A percentile compares a stretch with the other conserved stretches of the same genome.
Conservation (phyloP, 2,113 vertebrate species). For the Hystrix brachyura region DNA sequence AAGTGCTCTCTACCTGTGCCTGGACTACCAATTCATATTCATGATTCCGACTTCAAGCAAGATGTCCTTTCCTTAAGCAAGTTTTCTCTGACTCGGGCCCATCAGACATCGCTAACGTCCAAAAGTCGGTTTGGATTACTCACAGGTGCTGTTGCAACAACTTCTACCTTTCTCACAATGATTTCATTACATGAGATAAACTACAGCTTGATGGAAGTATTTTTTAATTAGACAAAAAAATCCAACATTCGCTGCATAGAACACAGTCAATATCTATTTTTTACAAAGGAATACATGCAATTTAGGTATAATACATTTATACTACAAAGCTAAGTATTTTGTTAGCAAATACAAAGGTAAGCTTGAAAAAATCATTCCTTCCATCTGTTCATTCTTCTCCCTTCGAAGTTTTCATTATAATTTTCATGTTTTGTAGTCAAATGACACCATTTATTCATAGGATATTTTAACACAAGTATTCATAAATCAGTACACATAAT, state of each 20-base stretch:
- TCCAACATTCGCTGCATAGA: not conserved
- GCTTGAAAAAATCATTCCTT: not conserved
- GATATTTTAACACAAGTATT: not conserved
- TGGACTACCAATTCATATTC: not conserved
- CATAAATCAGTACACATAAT: constrained; percentile 15
- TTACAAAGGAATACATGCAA: not conserved
- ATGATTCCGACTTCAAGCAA: not conserved
- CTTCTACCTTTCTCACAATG: not conserved
- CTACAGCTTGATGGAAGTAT: not conserved
- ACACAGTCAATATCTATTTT: not conserved
- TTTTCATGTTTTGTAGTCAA: constrained; percentile 23
- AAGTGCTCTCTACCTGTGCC: not conserved
- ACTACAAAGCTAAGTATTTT: constrained; percentile 27
- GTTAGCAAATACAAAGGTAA: constrained; percentile 20
- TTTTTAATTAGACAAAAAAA: constrained; percentile 12
- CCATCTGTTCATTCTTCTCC: not conserved
- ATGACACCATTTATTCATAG: not conserved
- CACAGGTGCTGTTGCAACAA: not conserved
- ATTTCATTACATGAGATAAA: constrained; percentile 49
- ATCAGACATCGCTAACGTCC: not conserved
- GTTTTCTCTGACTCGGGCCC: not conserved
- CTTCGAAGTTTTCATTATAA: constrained; percentile 38
- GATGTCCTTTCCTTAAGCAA: not conserved
- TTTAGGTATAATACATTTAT: not conserved
- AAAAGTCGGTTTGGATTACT: not conserved